Base-by-base conservation (phyloP, 2,113 vertebrate genomes). In the Melanerpes aurifrons region DNA sequence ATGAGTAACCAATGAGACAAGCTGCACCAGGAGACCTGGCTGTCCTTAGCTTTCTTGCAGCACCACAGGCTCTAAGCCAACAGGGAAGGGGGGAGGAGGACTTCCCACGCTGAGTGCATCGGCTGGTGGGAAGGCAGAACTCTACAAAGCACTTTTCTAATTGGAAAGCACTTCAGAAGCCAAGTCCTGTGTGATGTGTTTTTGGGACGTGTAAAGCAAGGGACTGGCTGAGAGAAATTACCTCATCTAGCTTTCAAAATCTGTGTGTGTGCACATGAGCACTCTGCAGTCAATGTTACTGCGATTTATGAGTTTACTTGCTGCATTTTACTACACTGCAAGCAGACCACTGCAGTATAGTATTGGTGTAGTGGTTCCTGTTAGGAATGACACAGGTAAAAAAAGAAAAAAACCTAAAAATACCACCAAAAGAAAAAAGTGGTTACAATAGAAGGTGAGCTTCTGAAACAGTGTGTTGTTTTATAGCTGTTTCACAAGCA, bases 381-480 rank as follows among this genome's bases (percentile, higher is more conserved):
- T 37, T 64, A 40, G 25, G 29, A 83, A 45, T 62, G 2, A 29
- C 20, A 56, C 2, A 26, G 76, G 48, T 56, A 32, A 94, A 57
- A 81, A 68, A 87, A 54, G 11, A 40, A 40, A 40, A 40, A 37
- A 37, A 37, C 8, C 8, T 10, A 40, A 40, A 40, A 40, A 40
- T 40, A 40, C 4, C 26, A 54, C 63, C 45, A 37, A 86, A 58
- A 45, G 22, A 12, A 70, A 67, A 75, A 56, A 45, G 14, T 6
- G 7, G 19, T 61, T 62, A 29, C 35, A 68, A 12, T 4, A 37
- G 47, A 63, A 67, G 2, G 2, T 0, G 1, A 80, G 22, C 37
- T 88, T 74, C 69, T 86, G 62, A 61, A 69, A 54, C 2, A 28
- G 5, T 19, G 19, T 21, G 10, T 26, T 73, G 40, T 4, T 80